Evolutionary conservation across 2,888 invertebrate species (phyloP).

Genomic region (Eremobia ochroleuca): DNA sequence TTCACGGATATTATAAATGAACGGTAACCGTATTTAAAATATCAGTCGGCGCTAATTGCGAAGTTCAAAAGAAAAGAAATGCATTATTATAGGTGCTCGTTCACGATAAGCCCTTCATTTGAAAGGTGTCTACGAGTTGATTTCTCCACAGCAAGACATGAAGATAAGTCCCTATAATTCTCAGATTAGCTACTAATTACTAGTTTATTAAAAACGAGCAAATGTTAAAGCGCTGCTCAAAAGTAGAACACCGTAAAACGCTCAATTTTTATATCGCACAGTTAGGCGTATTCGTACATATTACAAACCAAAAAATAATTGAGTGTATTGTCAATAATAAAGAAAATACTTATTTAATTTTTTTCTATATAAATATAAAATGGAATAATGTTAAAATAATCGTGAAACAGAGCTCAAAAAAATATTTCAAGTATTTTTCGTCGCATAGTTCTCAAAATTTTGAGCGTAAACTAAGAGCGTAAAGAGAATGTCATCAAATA

Average conservation of each 20-base stretch:
- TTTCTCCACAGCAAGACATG: slow-evolving; percentile 4
- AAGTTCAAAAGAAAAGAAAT: slow-evolving; percentile 13
- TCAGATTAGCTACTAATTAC: slow-evolving; percentile 57
- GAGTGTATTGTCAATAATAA: not conserved
- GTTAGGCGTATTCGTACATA: not conserved
- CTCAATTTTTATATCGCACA: too few relatives aligned
- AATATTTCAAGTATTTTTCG: too few relatives aligned
- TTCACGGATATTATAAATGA: not conserved
- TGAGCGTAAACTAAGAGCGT: too few relatives aligned
- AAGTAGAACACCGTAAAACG: too few relatives aligned
- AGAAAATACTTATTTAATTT: not conserved
- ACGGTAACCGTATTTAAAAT: not conserved
- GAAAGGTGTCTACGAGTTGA: slow-evolving; percentile 46
- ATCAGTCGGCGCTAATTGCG: slow-evolving; percentile 29
- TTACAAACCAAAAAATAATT: not conserved
- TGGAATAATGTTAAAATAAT: not conserved
- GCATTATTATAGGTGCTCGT: not conserved
- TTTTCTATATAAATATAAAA: not conserved
- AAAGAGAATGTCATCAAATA: not conserved
- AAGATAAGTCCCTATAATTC: slow-evolving; percentile 37
- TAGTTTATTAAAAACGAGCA: slow-evolving; percentile 22
- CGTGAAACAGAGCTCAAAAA: not conserved
- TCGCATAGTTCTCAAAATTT: not conserved
- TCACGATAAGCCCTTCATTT: slow-evolving; percentile 12
- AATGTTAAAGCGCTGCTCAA: not conserved